A percentile compares a stretch with the other conserved stretches of the same genome.
phyloP scores from a whole-genome alignment of 2,888 invertebrate genomes.

The Linhomoeus sp. region DNA sequence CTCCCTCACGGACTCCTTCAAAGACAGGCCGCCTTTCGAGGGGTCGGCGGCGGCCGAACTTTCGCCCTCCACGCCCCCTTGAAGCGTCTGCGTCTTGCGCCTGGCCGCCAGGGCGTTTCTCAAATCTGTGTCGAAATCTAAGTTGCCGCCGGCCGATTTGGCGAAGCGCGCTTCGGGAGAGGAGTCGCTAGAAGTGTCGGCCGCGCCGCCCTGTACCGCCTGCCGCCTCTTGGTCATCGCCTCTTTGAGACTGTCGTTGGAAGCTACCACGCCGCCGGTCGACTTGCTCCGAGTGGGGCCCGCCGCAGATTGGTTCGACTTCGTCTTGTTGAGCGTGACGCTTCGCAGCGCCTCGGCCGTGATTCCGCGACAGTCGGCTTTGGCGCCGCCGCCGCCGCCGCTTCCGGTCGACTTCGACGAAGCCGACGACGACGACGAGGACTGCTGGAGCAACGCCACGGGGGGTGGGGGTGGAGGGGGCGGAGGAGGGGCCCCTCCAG shows the following conservation, averaged over 20 bases:
- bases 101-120: slow-evolving; percentile 5
- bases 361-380: slow-evolving; percentile 11
- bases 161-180: background rate
- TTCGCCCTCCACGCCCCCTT: background rate
- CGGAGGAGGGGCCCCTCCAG: slow-evolving; percentile 21
- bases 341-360: slow-evolving; percentile 10
- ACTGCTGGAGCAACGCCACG: too few relatives aligned
- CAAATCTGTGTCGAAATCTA: slow-evolving; percentile 24
- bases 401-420: too few relatives aligned
- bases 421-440: too few relatives aligned
- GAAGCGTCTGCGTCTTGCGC: background rate
- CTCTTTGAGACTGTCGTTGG: background rate
- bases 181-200: background rate
- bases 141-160: background rate
- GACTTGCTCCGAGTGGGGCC: background rate
- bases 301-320: background rate
- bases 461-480: slow-evolving; percentile 23
- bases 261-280: background rate
- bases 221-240: background rate
- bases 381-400: background rate
- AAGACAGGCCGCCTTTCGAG: slow-evolving; percentile 9
- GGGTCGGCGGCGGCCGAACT: background rate
- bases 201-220: background rate
- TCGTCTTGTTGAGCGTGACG: slow-evolving; percentile 2
- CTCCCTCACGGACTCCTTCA: slow-evolving; percentile 25